Evolutionary conservation across 2,113 vertebrate species (phyloP).

Genomic region (Ursus arctos): DNA sequence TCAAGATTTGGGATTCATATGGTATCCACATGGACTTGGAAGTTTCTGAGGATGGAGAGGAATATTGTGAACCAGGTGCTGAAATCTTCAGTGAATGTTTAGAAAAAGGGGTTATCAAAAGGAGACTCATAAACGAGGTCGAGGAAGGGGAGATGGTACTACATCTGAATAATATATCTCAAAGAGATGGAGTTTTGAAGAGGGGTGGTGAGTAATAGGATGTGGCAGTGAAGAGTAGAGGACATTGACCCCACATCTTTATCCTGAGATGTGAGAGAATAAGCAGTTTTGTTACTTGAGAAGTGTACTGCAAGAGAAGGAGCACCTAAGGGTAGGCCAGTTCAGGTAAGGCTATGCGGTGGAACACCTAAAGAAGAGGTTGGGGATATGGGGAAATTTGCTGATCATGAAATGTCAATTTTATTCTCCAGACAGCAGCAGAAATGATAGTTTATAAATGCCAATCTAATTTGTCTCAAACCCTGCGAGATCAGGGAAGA

Average conservation of each 20-base stretch:
- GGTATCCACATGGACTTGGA: neutral
- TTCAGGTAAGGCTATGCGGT: neutral
- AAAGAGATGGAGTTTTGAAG: neutral
- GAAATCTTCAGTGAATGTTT: neutral
- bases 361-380: neutral
- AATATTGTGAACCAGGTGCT: neutral
- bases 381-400: neutral
- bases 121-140: neutral
- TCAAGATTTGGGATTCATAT: neutral
- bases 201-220: neutral
- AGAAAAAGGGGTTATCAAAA: neutral
- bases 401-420: neutral
- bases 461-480: neutral
- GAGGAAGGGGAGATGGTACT: neutral
- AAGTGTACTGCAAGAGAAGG: neutral
- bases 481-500: neutral
- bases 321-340: neutral
- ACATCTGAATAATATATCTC: neutral
- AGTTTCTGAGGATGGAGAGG: neutral
- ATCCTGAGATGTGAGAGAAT: neutral
- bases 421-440: neutral
- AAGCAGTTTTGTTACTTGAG: neutral
- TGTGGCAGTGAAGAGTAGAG: neutral
- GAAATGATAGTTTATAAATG: constrained; percentile 44
- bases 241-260: neutral